Evolutionary conservation across 2,797 vertebrate species (phyloP).

Genomic region (Kryptolebias ocellatus): DNA sequence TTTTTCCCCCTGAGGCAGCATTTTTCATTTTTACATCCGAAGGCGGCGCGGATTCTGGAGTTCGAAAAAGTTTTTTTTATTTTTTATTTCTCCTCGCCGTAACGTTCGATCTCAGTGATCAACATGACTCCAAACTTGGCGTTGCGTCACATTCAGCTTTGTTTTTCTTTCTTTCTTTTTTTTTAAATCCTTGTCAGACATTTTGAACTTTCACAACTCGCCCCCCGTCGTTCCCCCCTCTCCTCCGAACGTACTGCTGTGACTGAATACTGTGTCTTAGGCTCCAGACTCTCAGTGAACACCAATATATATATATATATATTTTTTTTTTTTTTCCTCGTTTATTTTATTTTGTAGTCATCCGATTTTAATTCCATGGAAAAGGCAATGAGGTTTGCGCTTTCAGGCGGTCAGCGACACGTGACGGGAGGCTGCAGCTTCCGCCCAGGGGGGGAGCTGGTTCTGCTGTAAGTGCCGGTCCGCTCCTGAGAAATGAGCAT

Average conservation of each 20-base stretch:
- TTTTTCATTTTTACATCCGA: constrained; percentile 66
- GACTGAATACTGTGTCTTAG: constrained; percentile 76
- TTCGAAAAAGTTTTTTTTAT: constrained; percentile 25
- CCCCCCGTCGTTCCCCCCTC: constrained; percentile 60
- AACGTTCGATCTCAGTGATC: constrained; percentile 43
- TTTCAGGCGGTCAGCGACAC: constrained; percentile 35
- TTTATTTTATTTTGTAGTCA: constrained; percentile 38
- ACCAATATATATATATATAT: constrained; percentile 19
- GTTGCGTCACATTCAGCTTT: constrained; percentile 59
- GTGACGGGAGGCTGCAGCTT: constrained; percentile 68
- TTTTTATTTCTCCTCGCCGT: constrained; percentile 16
- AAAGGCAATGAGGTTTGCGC: constrained; percentile 38
- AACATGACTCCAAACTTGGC: constrained; percentile 46
- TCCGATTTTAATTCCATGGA: constrained; percentile 52
- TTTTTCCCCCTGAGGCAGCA: constrained; percentile 48
- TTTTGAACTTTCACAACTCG: constrained; percentile 57
- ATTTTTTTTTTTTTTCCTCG: constrained; percentile 36
- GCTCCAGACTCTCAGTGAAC: constrained; percentile 61
- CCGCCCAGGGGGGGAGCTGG: constrained; percentile 67
- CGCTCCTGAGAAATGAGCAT: constrained; percentile 6
- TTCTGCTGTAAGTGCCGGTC: constrained; percentile 45
- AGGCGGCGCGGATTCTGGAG: constrained; percentile 60
- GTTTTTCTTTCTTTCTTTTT: constrained; percentile 42
- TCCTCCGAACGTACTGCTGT: constrained; percentile 66
- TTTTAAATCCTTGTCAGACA: constrained; percentile 50